Percentiles rank a stretch among this genome's conserved stretches.
Conservation (phyloP, 2,113 vertebrate species). For the Syrrhaptes paradoxus region DNA sequence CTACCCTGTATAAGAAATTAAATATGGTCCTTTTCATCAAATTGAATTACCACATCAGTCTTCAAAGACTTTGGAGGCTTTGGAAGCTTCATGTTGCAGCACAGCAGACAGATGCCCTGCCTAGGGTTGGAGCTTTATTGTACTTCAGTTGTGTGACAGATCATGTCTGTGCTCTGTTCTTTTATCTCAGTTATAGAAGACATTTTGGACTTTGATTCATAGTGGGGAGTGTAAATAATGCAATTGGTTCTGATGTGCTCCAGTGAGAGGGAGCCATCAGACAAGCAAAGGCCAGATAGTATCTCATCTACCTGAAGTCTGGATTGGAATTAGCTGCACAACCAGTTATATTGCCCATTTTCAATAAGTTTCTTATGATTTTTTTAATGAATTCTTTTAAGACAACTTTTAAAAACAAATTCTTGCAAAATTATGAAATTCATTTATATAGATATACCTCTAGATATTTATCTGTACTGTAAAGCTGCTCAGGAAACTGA, state of each 20-base stretch:
- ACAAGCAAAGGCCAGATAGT: neutral
- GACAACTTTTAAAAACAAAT: neutral
- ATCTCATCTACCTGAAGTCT: neutral
- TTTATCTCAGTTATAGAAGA: constrained; percentile 39
- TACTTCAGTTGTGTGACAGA: constrained; percentile 41
- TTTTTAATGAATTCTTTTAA: neutral
- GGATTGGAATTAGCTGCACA: neutral
- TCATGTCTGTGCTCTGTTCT: neutral
- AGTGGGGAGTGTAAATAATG: constrained; percentile 29
- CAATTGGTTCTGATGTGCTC: constrained; percentile 3
- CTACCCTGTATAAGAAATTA: neutral
- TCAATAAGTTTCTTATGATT: neutral
- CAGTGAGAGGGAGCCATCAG: neutral
- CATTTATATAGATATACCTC: neutral
- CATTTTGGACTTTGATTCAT: constrained; percentile 16
- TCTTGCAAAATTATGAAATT: neutral
- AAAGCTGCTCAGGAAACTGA: neutral
- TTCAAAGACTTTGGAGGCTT: constrained; percentile 37
- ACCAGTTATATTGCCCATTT: neutral
- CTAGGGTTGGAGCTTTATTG: constrained; percentile 16
- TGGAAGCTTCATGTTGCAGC: neutral
- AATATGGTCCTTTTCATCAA: constrained; percentile 18
- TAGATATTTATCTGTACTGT: neutral
- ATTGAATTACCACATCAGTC: constrained; percentile 15
- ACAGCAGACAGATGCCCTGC: constrained; percentile 35